Evolutionary conservation across 2,113 vertebrate species (phyloP).

Genomic region (Pao palembangensis): DNA sequence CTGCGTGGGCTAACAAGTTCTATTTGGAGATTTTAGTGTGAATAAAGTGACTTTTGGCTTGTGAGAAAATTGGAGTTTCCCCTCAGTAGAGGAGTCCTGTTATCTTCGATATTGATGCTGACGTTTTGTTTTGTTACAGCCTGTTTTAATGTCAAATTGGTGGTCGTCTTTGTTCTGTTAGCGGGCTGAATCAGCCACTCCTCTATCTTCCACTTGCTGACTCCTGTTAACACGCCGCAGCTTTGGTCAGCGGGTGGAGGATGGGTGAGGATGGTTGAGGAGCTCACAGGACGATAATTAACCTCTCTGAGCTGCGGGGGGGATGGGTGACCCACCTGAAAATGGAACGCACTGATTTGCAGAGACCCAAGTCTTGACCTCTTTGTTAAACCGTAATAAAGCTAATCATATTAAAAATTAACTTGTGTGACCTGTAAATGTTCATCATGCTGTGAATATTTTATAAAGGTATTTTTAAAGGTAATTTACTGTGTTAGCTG

Average conservation of each 20-base stretch:
- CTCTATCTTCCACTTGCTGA: constrained; percentile 9
- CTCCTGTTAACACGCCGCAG: constrained; percentile 16
- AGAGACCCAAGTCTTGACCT: background rate
- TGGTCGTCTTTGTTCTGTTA: background rate
- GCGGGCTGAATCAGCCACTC: too few relatives aligned
- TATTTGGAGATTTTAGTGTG: constrained; percentile 35
- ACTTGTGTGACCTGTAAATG: background rate
- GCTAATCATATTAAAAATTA: too few relatives aligned
- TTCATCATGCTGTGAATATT: background rate
- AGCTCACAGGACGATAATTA: constrained; percentile 59
- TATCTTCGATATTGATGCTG: too few relatives aligned
- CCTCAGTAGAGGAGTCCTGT: background rate
- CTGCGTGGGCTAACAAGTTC: constrained; percentile 24
- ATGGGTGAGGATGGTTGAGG: constrained; percentile 30
- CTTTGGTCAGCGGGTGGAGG: constrained; percentile 32
- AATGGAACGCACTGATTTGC: background rate
- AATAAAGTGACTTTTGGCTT: constrained; percentile 30
- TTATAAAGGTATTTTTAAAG: constrained; percentile 28
- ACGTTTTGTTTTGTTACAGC: constrained; percentile 1
- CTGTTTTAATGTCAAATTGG: background rate
- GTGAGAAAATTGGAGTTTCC: constrained; percentile 22
- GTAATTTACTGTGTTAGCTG: constrained; percentile 45
- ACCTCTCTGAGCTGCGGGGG: constrained; percentile 32
- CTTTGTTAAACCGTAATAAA: background rate
- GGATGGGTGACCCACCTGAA: background rate